A percentile compares a stretch with the other conserved stretches of the same genome.
Conservation (phyloP, 2,113 vertebrate species). For the Campylomormyrus tamandua region DNA sequence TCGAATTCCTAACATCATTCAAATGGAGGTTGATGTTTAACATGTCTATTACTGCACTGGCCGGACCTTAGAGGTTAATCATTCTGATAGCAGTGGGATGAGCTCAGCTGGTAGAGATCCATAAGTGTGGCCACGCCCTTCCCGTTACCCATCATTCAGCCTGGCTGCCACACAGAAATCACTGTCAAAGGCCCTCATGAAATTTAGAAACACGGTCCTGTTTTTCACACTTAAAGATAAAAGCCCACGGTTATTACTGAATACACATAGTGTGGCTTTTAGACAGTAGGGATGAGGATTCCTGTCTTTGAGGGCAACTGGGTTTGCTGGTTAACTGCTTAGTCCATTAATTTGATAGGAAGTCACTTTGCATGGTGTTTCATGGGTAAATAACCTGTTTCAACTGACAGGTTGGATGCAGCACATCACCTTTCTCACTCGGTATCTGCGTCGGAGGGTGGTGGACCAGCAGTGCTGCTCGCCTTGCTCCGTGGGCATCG, state of each 20-base stretch:
- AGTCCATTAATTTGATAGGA: neutral
- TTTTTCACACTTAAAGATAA: neutral
- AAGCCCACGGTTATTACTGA: neutral
- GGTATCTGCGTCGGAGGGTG: neutral
- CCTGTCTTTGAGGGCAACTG: neutral
- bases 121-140: neutral
- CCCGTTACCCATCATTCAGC: neutral
- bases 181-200: neutral
- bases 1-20: neutral
- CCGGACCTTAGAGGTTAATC: neutral
- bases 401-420: neutral
- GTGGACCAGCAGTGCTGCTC: neutral
- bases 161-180: neutral
- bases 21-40: conserved; percentile 17
- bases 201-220: neutral
- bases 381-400: neutral
- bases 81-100: neutral
- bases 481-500: neutral
- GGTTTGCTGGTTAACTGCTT: neutral
- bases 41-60: neutral
- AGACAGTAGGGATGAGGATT: neutral
- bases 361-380: neutral
- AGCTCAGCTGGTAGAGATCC: neutral
- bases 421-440: neutral
- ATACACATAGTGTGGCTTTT: neutral